Conservation (phyloP, 2,888 invertebrate genomes). For the Apodemia duryi region DNA sequence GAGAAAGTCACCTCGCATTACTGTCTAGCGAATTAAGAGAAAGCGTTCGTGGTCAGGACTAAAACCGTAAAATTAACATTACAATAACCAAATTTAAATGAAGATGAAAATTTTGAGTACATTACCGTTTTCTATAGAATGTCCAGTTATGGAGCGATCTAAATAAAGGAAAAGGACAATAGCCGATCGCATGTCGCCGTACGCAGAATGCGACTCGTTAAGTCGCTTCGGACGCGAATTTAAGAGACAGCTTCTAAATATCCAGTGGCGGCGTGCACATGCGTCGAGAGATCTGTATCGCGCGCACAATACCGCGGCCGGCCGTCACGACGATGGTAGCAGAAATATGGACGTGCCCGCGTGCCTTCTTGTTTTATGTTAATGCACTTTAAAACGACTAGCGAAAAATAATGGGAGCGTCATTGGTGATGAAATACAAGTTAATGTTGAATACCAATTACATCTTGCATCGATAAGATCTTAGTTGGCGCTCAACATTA, state of each 20-base stretch:
- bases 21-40: constrained; percentile 44
- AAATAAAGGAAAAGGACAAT: constrained; percentile 55
- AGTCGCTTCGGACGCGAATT: constrained; percentile 61
- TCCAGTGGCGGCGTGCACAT: constrained; percentile 63
- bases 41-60: constrained; percentile 31
- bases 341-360: constrained; percentile 71
- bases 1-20: constrained; percentile 51
- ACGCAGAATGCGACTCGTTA: constrained; percentile 73
- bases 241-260: constrained; percentile 76
- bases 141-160: constrained; percentile 42
- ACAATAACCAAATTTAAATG: constrained; percentile 14
- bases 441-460: constrained; percentile 41
- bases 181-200: constrained; percentile 61
- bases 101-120: constrained; percentile 16
- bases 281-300: constrained; percentile 74
- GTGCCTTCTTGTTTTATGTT: constrained; percentile 74
- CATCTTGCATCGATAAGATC: constrained; percentile 17
- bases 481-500: constrained; percentile 12
- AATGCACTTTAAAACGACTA: constrained; percentile 64
- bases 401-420: constrained; percentile 56
- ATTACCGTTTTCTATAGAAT: constrained; percentile 28
- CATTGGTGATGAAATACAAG: constrained; percentile 62
- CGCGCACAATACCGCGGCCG: constrained; percentile 69
- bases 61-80: constrained; percentile 15
- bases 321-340: constrained; percentile 72